These are phyloP conservation scores for Aphyosemion australe DNA, from an alignment of 2,113 vertebrate species.

Conservation along the genomic window DNA sequence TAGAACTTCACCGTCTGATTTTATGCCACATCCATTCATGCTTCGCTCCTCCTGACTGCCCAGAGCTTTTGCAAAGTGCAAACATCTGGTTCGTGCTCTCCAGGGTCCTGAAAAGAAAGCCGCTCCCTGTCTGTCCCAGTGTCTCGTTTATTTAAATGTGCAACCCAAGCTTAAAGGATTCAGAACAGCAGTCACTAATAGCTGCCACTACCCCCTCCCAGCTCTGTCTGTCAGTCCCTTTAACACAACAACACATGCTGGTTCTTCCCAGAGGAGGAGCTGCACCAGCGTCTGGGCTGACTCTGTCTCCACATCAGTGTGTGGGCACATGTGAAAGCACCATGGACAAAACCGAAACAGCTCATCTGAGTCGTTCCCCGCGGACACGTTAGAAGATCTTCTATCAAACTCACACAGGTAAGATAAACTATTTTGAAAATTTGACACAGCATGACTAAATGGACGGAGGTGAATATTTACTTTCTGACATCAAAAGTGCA, in stretches of 20 bases:
- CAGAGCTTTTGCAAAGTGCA: slow-evolving; percentile 20
- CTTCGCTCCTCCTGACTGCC: slow-evolving; percentile 14
- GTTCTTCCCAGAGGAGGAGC: slow-evolving; percentile 68
- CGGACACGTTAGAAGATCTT: slow-evolving; percentile 40
- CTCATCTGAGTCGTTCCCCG: slow-evolving; percentile 31
- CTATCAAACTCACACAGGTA: slow-evolving; percentile 35
- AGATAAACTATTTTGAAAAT: slow-evolving; percentile 12
- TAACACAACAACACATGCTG: slow-evolving; percentile 42
- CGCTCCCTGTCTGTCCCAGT: slow-evolving; percentile 7
- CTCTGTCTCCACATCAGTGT: slow-evolving; percentile 38
- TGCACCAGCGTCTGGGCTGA: slow-evolving; percentile 36
- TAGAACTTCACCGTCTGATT: slow-evolving; percentile 35
- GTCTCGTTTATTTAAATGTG: slow-evolving; percentile 54
- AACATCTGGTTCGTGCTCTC: slow-evolving; percentile 37
- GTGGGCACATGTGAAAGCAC: slow-evolving; percentile 43
- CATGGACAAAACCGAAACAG: slow-evolving; percentile 56
- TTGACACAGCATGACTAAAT: not conserved
- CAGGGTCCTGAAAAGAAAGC: slow-evolving; percentile 54
- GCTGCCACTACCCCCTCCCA: slow-evolving; percentile 49
- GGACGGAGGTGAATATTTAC: not conserved
- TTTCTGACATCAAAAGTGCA: not conserved
- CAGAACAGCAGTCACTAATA: slow-evolving; percentile 53
- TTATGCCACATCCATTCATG: slow-evolving; percentile 25
- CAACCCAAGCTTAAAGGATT: slow-evolving; percentile 48
- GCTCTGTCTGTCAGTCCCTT: slow-evolving; percentile 38